phyloP scores from a whole-genome alignment of 2,797 vertebrate species.

The Sparidentex hasta region DNA sequence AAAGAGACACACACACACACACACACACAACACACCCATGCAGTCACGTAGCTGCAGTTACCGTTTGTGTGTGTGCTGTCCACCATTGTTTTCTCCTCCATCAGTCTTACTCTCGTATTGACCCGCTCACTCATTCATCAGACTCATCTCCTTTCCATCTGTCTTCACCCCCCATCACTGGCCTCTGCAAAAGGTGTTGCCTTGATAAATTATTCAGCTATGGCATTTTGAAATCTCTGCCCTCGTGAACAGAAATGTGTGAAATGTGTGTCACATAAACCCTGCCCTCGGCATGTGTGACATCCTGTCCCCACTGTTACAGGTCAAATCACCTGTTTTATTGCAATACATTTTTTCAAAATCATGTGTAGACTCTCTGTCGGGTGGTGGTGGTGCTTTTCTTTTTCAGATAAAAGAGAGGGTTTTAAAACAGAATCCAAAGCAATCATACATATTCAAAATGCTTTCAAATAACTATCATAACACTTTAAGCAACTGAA shows the following conservation, averaged over 20 bases:
- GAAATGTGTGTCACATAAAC: slow-evolving; percentile 36
- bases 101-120: slow-evolving; percentile 20
- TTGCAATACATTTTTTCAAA: neutral
- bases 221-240: slow-evolving; percentile 70
- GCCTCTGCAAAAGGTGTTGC: slow-evolving; percentile 66
- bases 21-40: neutral
- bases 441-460: too few relatives aligned
- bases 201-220: slow-evolving; percentile 78
- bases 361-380: too few relatives aligned
- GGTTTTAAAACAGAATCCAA: neutral
- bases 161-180: slow-evolving; percentile 50
- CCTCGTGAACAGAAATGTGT: slow-evolving; percentile 50
- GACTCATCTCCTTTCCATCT: slow-evolving; percentile 36
- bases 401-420: neutral
- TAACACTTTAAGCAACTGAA: too few relatives aligned
- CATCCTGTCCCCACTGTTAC: neutral
- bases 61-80: neutral
- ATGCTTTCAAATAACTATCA: too few relatives aligned
- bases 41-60: neutral
- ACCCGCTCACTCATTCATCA: slow-evolving; percentile 39
- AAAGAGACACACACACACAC: slow-evolving; percentile 8
- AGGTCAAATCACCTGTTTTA: neutral
- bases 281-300: slow-evolving; percentile 18
- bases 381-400: neutral
- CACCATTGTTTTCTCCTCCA: neutral